Conservation (phyloP, 2,797 vertebrate species). For the Bradypodion ventrale region DNA sequence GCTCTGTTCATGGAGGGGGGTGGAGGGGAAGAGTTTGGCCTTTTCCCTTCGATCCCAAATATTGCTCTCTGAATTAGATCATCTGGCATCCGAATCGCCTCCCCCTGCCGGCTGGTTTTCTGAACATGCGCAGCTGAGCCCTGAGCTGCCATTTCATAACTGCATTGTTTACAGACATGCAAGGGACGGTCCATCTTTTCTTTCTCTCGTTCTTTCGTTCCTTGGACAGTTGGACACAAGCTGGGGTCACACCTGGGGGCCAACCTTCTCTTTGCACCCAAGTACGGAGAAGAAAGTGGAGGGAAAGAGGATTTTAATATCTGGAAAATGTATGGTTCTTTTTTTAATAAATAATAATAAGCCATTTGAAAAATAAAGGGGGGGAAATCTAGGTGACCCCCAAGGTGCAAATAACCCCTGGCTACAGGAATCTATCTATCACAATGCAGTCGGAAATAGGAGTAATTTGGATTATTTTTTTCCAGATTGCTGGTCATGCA, state of each 20-base stretch:
- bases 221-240: conserved; percentile 35
- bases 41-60: conserved; percentile 73
- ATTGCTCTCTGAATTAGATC: conserved; percentile 77
- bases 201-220: too few relatives aligned
- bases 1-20: too few relatives aligned
- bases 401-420: too few relatives aligned
- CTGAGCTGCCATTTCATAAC: conserved; percentile 90
- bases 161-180: conserved; percentile 86
- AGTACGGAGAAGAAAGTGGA: too few relatives aligned
- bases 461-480: background rate
- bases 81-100: conserved; percentile 72
- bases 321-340: too few relatives aligned
- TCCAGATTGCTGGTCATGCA: conserved; percentile 3
- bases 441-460: background rate
- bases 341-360: too few relatives aligned
- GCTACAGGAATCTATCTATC: too few relatives aligned
- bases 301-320: too few relatives aligned
- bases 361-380: too few relatives aligned
- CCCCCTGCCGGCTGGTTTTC: conserved; percentile 85
- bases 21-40: conserved; percentile 67
- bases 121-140: conserved; percentile 79
- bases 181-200: conserved; percentile 72
- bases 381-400: too few relatives aligned
- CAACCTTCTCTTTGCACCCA: too few relatives aligned
- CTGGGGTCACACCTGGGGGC: background rate